Evolutionary conservation across 2,797 vertebrate genomes (phyloP), one percentile per base, ranked within the genome.

Genomic region (Eptatretus atami): DNA sequence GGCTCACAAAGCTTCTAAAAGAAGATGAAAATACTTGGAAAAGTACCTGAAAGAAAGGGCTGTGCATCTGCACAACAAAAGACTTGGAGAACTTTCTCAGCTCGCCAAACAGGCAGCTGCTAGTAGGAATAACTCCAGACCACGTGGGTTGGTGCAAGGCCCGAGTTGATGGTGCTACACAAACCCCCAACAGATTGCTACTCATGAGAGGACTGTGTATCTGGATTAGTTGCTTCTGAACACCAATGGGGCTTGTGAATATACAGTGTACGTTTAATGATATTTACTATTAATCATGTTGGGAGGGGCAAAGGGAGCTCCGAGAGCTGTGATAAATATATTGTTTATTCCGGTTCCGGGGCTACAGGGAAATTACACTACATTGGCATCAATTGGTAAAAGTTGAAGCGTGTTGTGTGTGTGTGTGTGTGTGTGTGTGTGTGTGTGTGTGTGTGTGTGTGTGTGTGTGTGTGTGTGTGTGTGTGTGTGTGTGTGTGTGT

Each of bases 91-190:
- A 19, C 19, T 19, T 19, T 19, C 19, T 19, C 19, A 19, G 19
- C 19, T 19, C 19, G 19, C 19, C 19, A 19, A 19, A 19, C 19
- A 19, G 19, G 19, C 19, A 19, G 19, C 11, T 72, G 72, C 70
- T 86, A 69, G 8, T 82, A 78, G 1, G 78, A 78, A 53, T 87
- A 82, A 1, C 82, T 68, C 0, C 65, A 64, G 2, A 76, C 76
- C 54, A 75, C 76, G 67, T 86, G 75, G 1, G 77, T 79, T 54
- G 84, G 67, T 15, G 83, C 82, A 0, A 78, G 76, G 68, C 80
- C 69, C 67, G 84, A 52, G 53, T 82, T 82, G 1, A 77, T 77
- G 73, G 73, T 82, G 69, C 83, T 87, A 65, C 19, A 65, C 9
- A 60, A 14, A 60, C 19, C 55, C 55, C 55, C 55, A 60, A 19